Base-by-base conservation (phyloP, 1,140 invertebrate genomes). In the Hesperophylax magnus region DNA sequence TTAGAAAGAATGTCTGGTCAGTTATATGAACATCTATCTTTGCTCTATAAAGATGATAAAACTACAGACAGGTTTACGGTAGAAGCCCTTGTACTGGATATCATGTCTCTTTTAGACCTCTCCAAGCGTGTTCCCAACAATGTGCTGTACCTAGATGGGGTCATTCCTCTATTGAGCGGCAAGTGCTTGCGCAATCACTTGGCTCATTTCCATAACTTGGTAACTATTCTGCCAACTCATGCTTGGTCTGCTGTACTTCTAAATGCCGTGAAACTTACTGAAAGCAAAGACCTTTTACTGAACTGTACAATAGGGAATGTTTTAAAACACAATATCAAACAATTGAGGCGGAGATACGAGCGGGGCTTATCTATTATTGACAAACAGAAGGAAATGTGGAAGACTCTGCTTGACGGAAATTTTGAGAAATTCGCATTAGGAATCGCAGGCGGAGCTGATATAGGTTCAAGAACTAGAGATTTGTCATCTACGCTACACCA, bases 181-280 rank as follows among this genome's bases (percentile, higher is more conserved):
- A 58, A 20, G 17, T 58, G 56, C 47, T 18, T 71, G 67, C 67
- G 67, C 6, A 71, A 71, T 5, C 22, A 71, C 67, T 71, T 71
- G 47, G 67, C 67, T 5, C 67, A 71, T 7, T 34, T 17, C 11
- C 52, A 47, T n/a, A 6, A 2, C 22, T 5, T 71, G 14, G n/a
- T 52, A 7, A 17, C 52, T 14, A 4, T 53, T 22, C 18, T 71
- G 18, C 20, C 18, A 22, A 7, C 17, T 47, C 17, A 39, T 14
- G 5, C 39, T 18, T 52, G 47, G 34, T 18, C 24, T 9, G 9
- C 34, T n/a, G 17, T 71, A 52, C n/a, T n/a, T n/a, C n/a, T n/a
- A n/a, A n/a, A n/a, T n/a, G n/a, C n/a, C n/a, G n/a, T n/a, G n/a
- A n/a, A n/a, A n/a, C n/a, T n/a, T n/a, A n/a, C n/a, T n/a, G n/a